Evolutionary conservation across 1,140 invertebrate genomes (phyloP), one percentile per base, ranked within the genome.

Genomic region (Pogonus chalceus): DNA sequence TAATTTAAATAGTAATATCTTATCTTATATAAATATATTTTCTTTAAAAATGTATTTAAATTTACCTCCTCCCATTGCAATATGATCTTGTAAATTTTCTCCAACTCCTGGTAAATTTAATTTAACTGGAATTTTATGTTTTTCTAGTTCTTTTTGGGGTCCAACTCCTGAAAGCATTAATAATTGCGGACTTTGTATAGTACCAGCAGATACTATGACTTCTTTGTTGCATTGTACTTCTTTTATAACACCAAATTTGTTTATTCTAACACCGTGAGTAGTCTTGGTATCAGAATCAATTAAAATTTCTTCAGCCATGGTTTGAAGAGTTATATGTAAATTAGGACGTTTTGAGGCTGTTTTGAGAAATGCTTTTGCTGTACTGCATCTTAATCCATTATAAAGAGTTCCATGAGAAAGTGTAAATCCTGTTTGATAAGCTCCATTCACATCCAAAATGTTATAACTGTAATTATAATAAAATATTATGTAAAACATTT

Each of bases 131-230:
- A 90, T 83, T n/a, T 76, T 75, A 7, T 81, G 58, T 51, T 80
- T 69, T 53, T 78, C 65, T 9, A 87, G 68, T 61, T 90, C 80
- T 2, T 76, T 67, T 2, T 59, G 64, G 0, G 88, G 86, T 2
- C 90, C 90, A 23, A 83, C 68, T 1, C 85, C 86, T 1, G 85
- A 88, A 2, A 92, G 65, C 87, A 93, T 88, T 23, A 94, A 67
- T 2, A 94, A 59, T 60, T 90, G 86, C 0, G 89, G 88, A 23
- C 83, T 82, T 39, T 81, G 79, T 52, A 91, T 65, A 0, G 83
- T 61, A 0, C 88, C 88, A 2, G 84, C 83, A 0, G 81, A 79
- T 4, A 92, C 61, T 47, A 90, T 80, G 0, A 90, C 77, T 71
- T 90, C 88, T 60, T 76, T 77, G 2, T 62, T 72, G 0, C 80